Percentiles rank a stretch among this genome's conserved stretches.
phyloP scores from a whole-genome alignment of 2,113 vertebrate genomes.

The Ictalurus punctatus region DNA sequence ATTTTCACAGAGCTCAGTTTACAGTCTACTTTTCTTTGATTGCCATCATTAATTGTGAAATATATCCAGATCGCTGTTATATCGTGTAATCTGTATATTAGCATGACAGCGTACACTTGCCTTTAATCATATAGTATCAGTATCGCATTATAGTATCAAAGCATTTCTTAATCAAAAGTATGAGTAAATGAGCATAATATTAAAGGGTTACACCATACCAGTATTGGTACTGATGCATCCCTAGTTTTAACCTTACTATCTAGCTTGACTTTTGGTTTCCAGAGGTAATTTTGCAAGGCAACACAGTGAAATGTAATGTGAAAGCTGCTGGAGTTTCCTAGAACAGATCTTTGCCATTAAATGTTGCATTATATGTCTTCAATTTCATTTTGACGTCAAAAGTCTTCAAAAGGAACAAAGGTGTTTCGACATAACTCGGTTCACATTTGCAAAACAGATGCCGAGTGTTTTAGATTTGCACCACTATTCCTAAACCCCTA shows the following conservation, averaged over 20 bases:
- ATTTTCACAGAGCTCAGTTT: background rate
- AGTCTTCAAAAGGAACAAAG: background rate
- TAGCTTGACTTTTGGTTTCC: background rate
- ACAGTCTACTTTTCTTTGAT: background rate
- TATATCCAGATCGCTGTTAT: background rate
- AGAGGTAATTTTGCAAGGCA: background rate
- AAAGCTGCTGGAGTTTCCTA: background rate
- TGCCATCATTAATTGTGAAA: background rate
- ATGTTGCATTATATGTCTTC: background rate
- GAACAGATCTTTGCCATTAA: background rate
- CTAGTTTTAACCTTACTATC: background rate
- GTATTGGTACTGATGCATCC: background rate
- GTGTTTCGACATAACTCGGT: background rate
- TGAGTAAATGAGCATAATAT: background rate
- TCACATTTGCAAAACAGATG: constrained; percentile 3
- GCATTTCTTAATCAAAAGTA: background rate
- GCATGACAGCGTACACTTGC: background rate
- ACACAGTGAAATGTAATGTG: background rate
- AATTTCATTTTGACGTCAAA: background rate
- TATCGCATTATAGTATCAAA: background rate
- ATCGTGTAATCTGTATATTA: background rate
- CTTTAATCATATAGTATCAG: background rate
- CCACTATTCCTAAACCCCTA: background rate
- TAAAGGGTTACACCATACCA: background rate
- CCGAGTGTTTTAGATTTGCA: background rate